Base-by-base conservation (phyloP, 2,797 vertebrate species). In the Anguilla marmorata region DNA sequence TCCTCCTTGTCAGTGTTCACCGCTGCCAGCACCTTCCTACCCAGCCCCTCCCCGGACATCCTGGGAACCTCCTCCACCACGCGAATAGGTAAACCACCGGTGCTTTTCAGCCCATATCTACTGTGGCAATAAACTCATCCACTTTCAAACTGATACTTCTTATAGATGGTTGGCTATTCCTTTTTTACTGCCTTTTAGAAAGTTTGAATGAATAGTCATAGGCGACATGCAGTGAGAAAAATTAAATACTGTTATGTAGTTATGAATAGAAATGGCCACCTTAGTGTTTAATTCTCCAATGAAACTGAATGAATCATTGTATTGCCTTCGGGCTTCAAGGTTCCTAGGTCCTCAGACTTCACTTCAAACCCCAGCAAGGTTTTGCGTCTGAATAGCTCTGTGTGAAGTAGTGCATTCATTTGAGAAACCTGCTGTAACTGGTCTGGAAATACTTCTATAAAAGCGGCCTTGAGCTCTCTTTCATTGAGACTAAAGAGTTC, bases 1-100 rank as follows among this genome's bases (percentile, higher is more conserved):
- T 96, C 95, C 2, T 91, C 90, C 54, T 82, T 93, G 6, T 96
- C 96, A 0, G 84, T 94, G 14, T 91, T 93, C 85, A 96, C 95
- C 0, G 91, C 94, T 87, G 94, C 93, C 87, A 96, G 96, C 91
- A 96, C 95, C 83, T 93, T 94, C 88, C 92, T 96, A 84, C 94
- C 96, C 0, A 95, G 94, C 89, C 94, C 94, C 41, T 93, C 92
- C 50, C 93, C 91, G 0, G 94, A 94, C 89, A 94, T 92, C 52
- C 90, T 83, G 4, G 90, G 90, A 86, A 94, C 93, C 37, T 86
- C 91, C 52, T 96, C 96, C 86, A 90, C 93, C 85, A 97, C 96
- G n/a, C 95, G 95, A 66, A 96, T 97, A 83, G 97, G 96, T 96
- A 60, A 87, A 89, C 37, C 37, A 7, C 24, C 5, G 76, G 66